Evolutionary conservation across 2,797 vertebrate genomes (phyloP), one percentile per base, ranked within the genome.

Genomic region (Crenichthys baileyi): DNA sequence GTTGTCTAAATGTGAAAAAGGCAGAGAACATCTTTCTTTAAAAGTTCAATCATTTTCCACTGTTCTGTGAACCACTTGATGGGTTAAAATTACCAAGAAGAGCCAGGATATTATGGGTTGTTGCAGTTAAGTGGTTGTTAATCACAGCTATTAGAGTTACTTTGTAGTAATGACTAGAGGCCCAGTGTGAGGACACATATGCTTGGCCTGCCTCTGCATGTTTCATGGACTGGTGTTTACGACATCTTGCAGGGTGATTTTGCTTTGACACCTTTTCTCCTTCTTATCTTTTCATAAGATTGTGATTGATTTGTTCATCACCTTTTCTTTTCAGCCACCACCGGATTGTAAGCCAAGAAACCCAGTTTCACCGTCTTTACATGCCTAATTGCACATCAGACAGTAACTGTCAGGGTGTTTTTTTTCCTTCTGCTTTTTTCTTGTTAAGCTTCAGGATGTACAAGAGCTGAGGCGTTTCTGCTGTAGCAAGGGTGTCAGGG

Each of bases 321-420:
- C 71, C 44, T 79, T 72, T 75, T 77, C 44, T 70, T 85, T 26
- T 71, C 56, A 83, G 58, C 72, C 74, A 68, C 77, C 79, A 39
- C 78, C 70, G 72, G 60, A 60, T 79, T 78, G 83, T 79, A 84
- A 63, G 84, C 85, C 82, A 76, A 77, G 72, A 63, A 65, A 63
- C 73, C 70, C 60, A 39, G 74, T 61, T 76, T 75, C 86, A 85
- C 84, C 86, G 85, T 86, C 89, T 92, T 90, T 77, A 85, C 83
- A 85, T 80, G 87, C 85, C 91, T 85, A 87, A 86, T 84, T 92
- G 87, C 86, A 90, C 90, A 75, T 89, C 72, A 87, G 78, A 83
- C 91, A 89, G 75, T 74, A 89, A 86, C 81, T 83, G 79, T 84
- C 29, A 67, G 82, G 77, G 76, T 79, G 67, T 20, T 71, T 82